phyloP scores from a whole-genome alignment of 2,888 invertebrate species.

The Andrena bicolor region DNA sequence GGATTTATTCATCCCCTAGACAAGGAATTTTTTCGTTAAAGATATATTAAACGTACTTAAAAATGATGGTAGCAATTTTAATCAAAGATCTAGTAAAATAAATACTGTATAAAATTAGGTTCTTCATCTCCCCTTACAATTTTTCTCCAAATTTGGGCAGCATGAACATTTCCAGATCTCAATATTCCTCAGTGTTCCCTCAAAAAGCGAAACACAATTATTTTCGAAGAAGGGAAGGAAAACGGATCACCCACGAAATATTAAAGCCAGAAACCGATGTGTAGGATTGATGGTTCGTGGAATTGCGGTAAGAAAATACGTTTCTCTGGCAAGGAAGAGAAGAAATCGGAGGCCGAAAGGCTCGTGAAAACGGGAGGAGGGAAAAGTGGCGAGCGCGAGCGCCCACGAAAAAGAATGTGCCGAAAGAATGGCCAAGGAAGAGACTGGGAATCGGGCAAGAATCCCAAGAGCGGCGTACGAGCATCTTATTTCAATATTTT shows the following conservation, averaged over 20 bases:
- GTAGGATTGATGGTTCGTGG: slow-evolving; percentile 23
- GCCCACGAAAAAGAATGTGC: slow-evolving; percentile 33
- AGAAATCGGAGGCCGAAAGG: neutral
- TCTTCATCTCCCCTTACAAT: too few species aligned
- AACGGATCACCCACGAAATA: neutral
- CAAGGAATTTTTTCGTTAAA: too few species aligned
- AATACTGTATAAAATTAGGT: too few species aligned
- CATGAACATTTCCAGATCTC: too few species aligned
- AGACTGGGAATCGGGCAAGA: slow-evolving; percentile 52
- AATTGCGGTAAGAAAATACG: slow-evolving; percentile 17
- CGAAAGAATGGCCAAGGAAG: slow-evolving; percentile 29
- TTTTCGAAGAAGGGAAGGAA: neutral
- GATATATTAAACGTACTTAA: too few species aligned
- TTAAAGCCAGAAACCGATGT: neutral
- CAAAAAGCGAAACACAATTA: too few species aligned
- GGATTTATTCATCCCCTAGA: too few species aligned
- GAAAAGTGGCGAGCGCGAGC: slow-evolving; percentile 30
- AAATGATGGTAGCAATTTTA: too few species aligned
- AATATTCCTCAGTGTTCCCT: too few species aligned
- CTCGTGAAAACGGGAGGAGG: slow-evolving; percentile 38
- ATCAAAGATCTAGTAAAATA: too few species aligned
- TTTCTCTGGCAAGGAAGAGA: neutral
- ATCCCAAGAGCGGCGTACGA: slow-evolving; percentile 64
- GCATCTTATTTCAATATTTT: slow-evolving; percentile 79
- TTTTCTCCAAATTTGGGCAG: too few species aligned